Evolutionary conservation across 2,888 invertebrate genomes (phyloP).

Genomic region (Drosophila histrio): DNA sequence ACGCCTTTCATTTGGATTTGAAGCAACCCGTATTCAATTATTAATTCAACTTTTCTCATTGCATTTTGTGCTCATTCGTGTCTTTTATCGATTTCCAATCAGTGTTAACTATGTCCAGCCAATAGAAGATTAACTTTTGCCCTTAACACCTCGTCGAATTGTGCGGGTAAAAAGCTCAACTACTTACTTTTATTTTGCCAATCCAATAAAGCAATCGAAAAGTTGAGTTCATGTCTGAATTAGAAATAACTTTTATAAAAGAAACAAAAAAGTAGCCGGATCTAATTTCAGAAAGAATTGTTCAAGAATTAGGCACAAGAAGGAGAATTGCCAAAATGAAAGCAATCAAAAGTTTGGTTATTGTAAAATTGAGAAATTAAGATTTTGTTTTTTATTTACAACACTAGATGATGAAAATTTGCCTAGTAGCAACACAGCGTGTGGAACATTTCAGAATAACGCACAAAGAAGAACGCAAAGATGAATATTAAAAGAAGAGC

Average conservation of each 20-base stretch:
- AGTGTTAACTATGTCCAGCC: constrained; percentile 26
- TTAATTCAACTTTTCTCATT: constrained; percentile 51
- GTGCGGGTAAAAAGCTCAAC: constrained; percentile 4
- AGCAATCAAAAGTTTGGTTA: neutral
- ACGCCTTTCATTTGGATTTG: constrained; percentile 17
- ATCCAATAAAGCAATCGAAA: constrained; percentile 12
- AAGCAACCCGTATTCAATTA: constrained; percentile 55
- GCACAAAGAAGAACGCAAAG: too few relatives aligned
- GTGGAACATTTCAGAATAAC: too few relatives aligned
- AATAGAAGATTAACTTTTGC: constrained; percentile 17
- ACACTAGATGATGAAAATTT: too few relatives aligned
- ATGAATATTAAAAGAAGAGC: too few relatives aligned
- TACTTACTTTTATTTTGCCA: constrained; percentile 1
- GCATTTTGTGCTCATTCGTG: constrained; percentile 27
- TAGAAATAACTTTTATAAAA: neutral
- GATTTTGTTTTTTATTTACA: too few relatives aligned
- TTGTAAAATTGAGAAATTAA: too few relatives aligned
- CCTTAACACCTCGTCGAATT: constrained; percentile 6
- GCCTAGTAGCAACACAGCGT: too few relatives aligned
- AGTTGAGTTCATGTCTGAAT: neutral
- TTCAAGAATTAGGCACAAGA: neutral
- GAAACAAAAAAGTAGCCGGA: neutral
- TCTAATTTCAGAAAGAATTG: neutral
- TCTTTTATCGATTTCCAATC: constrained; percentile 47
- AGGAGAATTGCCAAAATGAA: neutral